These are phyloP conservation scores for Melanaphis sacchari DNA, from an alignment of 1,140 invertebrate species.

Conservation along the genomic window DNA sequence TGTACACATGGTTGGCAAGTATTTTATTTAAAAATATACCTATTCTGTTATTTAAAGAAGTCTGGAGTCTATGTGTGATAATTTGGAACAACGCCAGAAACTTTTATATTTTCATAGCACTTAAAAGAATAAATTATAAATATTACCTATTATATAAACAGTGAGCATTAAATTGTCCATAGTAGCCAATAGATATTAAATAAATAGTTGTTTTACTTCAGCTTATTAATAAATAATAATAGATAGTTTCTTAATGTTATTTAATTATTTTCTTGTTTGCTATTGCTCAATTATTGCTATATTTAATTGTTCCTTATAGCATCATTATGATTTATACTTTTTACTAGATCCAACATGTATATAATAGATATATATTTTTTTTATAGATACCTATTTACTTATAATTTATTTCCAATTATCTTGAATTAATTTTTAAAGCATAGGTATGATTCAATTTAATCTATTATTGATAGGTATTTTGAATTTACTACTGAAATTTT, in stretches of 20 bases:
- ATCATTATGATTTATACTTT: not conserved
- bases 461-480: no score
- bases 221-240: not conserved
- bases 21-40: not conserved
- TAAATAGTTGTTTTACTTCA: not conserved
- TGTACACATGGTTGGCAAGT: not conserved
- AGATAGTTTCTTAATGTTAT: not conserved
- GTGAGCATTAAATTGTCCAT: not conserved
- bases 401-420: not conserved
- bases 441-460: no score
- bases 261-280: not conserved
- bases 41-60: not conserved
- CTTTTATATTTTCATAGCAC: not conserved
- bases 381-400: not conserved
- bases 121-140: conserved; percentile 10
- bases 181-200: not conserved
- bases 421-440: not conserved
- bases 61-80: not conserved
- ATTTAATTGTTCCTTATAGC: not conserved
- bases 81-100: not conserved
- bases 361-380: not conserved
- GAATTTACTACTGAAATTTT: no score
- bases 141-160: not conserved
- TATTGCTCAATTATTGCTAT: not conserved
- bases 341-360: not conserved